Evolutionary conservation across 2,797 vertebrate species (phyloP), one percentile per base, ranked within the genome.

Genomic region (Neopelma chrysocephalum): DNA sequence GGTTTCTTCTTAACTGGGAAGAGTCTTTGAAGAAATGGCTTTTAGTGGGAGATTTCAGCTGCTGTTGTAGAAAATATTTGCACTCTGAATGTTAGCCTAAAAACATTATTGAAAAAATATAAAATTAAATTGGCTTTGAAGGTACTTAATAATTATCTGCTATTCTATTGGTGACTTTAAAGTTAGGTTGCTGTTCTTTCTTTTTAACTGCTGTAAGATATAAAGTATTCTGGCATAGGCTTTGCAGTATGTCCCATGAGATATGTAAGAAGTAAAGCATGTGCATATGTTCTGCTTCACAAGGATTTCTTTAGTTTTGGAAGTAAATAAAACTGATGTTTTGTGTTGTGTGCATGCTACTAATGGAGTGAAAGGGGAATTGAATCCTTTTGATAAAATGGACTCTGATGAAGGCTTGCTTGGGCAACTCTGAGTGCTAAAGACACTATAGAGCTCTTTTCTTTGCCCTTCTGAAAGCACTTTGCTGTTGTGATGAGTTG

Each of bases 281-380:
- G 87, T 80, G 36, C 18, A 6, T 89, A 15, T 61, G 60, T 91
- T 94, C 75, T 60, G 21, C 84, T 82, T 92, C 81, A 19, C 45
- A 42, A 82, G n/a, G 40, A 56, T 84, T 92, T 76, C 83, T 87
- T 82, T 79, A 29, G 47, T 65, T 82, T 62, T 70, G 64, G 77
- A 79, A 60, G 70, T 66, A 85, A 92, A 82, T 79, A 53, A 80
- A 92, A 42, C n/a, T 56, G 10, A 21, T 31, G 15, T 64, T 78
- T 11, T 7, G 0, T 93, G 66, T 72, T 60, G 38, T 0, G 0
- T 40, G 53, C 34, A 12, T 0, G 0, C 62, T 61, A 3, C 36
- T 87, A 87, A 72, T 23, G 21, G 34, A 75, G 77, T 3, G 1
- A 47, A 77, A 62, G 15, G 36, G 51, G 36, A 89, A 27, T 62